phyloP scores from a whole-genome alignment of 2,888 invertebrate species.

The Hirtodrosophila histrioides region DNA sequence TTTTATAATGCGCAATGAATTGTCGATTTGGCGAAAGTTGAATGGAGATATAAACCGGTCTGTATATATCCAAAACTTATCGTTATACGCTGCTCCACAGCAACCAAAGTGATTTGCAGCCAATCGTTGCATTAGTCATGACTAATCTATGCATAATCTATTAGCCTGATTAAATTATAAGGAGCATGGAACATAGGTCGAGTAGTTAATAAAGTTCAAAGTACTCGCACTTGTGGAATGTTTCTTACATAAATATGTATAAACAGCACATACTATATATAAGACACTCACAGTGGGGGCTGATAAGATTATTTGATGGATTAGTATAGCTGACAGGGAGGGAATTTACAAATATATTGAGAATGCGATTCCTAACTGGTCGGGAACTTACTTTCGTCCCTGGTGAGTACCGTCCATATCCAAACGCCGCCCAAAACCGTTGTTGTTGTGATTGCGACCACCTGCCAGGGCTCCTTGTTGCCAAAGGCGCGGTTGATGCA shows the following conservation, averaged over 20 bases:
- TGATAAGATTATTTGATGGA: conserved; percentile 47
- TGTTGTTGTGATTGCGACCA: conserved; percentile 90
- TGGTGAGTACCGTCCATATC: conserved; percentile 89
- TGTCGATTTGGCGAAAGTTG: no score
- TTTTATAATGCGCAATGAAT: no score
- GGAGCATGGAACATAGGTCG: conserved; percentile 1
- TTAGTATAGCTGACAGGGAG: conserved; percentile 15
- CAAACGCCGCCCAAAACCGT: conserved; percentile 89
- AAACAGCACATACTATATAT: neutral
- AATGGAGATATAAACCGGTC: no score
- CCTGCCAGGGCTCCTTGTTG: conserved; percentile 92
- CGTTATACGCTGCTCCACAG: no score
- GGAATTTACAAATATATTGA: conserved; percentile 5
- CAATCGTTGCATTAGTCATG: neutral
- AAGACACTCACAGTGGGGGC: neutral
- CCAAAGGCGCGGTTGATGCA: conserved; percentile 87
- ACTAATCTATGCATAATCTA: conserved; percentile 30
- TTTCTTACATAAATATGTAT: neutral
- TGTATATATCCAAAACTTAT: no score
- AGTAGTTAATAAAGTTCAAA: conserved; percentile 35
- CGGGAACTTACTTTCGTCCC: conserved; percentile 88
- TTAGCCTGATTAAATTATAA: conserved; percentile 5
- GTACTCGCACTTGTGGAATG: conserved; percentile 15
- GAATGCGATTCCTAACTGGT: neutral
- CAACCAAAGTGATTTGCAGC: no score